Evolutionary conservation across 2,113 vertebrate species (phyloP).

Genomic region (Sarotherodon lohbergeri): DNA sequence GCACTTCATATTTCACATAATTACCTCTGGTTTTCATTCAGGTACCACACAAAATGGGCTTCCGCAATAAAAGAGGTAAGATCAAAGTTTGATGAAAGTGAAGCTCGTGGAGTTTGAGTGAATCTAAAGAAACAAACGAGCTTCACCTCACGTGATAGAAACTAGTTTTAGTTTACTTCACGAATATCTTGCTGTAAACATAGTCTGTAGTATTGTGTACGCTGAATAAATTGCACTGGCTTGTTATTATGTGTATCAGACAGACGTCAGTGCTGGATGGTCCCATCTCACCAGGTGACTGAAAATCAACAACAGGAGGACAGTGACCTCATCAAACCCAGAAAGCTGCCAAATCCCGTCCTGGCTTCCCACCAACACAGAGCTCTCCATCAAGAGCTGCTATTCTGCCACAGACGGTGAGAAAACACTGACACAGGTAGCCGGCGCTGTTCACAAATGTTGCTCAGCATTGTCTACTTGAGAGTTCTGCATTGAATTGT

Average conservation of each 20-base stretch:
- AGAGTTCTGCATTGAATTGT: not conserved
- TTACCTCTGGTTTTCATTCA: not conserved
- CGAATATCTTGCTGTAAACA: not conserved
- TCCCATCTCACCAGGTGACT: not conserved
- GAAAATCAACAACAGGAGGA: constrained; percentile 17
- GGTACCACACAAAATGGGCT: not conserved
- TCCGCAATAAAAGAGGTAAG: constrained; percentile 4
- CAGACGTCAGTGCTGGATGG: not conserved
- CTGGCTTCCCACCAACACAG: constrained; percentile 36
- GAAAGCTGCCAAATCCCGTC: constrained; percentile 36
- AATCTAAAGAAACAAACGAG: not conserved
- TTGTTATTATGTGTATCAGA: constrained; percentile 21
- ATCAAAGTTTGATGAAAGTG: not conserved
- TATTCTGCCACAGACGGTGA: constrained; percentile 68
- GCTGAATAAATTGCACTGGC: not conserved
- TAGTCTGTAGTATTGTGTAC: not conserved
- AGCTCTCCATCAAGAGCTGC: constrained; percentile 68
- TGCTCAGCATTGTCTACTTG: not conserved
- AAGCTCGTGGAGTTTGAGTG: not conserved
- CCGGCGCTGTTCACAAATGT: not conserved
- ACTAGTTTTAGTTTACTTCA: not conserved
- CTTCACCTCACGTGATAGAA: not conserved
- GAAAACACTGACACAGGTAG: not conserved
- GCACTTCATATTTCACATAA: not conserved
- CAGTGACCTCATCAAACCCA: constrained; percentile 52